Evolutionary conservation across 2,797 vertebrate genomes (phyloP).

Genomic region (Pitangus sulphuratus): DNA sequence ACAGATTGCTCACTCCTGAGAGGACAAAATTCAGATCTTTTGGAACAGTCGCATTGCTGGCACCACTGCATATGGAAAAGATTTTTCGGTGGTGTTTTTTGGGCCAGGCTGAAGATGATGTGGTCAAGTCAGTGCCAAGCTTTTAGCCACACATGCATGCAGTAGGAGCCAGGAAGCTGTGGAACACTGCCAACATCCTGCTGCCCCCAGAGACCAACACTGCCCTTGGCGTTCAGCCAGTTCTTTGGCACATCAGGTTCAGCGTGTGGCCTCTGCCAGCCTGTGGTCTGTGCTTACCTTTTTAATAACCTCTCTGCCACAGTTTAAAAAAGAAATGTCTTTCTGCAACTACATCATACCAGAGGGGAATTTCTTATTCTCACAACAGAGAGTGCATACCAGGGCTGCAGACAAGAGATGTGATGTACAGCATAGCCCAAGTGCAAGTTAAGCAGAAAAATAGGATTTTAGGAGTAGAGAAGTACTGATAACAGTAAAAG

Average conservation of each 20-base stretch:
- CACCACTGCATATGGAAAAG: background rate
- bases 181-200: rapidly evolving
- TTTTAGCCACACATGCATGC: background rate
- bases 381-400: rapidly evolving
- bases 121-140: background rate
- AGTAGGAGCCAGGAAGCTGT: rapidly evolving
- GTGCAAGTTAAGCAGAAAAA: background rate
- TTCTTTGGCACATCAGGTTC: background rate
- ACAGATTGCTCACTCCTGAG: background rate
- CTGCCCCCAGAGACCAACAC: rapidly evolving
- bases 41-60: background rate
- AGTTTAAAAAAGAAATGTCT: background rate
- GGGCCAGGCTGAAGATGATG: background rate
- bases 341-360: background rate
- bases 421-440: background rate
- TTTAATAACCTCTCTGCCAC: background rate
- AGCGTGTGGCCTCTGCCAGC: background rate
- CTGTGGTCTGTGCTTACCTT: rapidly evolving
- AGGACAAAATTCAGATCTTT: background rate
- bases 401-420: background rate
- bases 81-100: background rate
- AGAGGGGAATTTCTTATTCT: background rate
- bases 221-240: background rate
- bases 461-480: background rate
- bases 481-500: background rate